Evolutionary conservation across 2,113 vertebrate species (phyloP), one percentile per base, ranked within the genome.

Genomic region (Sinocyclocheilus rhinocerous): DNA sequence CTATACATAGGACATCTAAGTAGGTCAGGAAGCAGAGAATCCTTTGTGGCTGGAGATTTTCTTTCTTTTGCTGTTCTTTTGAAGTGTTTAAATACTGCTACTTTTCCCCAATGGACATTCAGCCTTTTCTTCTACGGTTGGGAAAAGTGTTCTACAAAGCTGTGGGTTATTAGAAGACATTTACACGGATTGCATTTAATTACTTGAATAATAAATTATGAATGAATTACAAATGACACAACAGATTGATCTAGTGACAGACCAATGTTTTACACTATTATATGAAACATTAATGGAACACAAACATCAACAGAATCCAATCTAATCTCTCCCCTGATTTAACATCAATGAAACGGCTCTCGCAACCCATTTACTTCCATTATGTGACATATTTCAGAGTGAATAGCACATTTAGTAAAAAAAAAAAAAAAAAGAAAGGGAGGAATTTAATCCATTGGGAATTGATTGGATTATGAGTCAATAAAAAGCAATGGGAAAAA

Each of bases 371-470:
- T 48, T 75, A 48, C 72, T 75, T 15, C 6, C 12, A 24, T 15
- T 48, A 75, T 75, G 72, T 75, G 42, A 76, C 42, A 42, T 26
- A 76, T 76, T n/a, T 48, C 12, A 76, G n/a, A 76, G 73, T 48
- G 6, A 76, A 76, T 12, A 50, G 42, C 12, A 16, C n/a, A 48
- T 50, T 76, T 22, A 48, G n/a, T 26, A 2, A n/a, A 24, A 73
- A 48, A 5, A 52, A 52, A 72, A 11, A n/a, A 6, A n/a, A n/a
- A n/a, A n/a, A n/a, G n/a, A n/a, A n/a, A n/a, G n/a, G n/a, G n/a
- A n/a, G n/a, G n/a, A n/a, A n/a, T 6, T 75, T 24, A 24, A 75
- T 75, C 22, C 72, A 48, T 15, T 75, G 72, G 39, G 22, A 45
- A 48, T 48, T 75, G 72, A 45, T 48, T 75, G 72, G 20, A 50